A percentile compares a stretch with the other conserved stretches of the same genome.
Conservation (phyloP, 1,140 invertebrate species). For the Mercenaria mercenaria region DNA sequence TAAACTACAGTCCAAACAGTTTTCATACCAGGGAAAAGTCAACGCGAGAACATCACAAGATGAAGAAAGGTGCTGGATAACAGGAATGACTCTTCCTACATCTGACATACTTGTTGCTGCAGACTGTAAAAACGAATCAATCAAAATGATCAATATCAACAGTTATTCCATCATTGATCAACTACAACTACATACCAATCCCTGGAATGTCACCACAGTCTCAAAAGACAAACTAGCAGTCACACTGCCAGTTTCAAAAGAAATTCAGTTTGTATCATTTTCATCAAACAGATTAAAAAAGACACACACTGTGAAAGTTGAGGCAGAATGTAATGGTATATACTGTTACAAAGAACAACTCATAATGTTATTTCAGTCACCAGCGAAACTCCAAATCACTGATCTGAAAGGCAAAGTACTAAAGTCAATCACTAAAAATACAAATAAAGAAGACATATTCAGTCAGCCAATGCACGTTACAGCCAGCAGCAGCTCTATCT, state of each 20-base stretch:
- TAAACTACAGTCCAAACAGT: not conserved
- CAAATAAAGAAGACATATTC: not conserved
- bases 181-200: not conserved
- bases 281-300: not conserved
- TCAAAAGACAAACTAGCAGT: not conserved
- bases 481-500: not conserved
- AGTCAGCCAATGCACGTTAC: not conserved
- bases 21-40: not conserved
- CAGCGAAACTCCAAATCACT: not conserved
- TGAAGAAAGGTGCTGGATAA: not conserved
- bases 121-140: not conserved
- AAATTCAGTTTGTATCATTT: not conserved
- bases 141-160: not conserved
- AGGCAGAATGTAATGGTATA: conserved; percentile 1
- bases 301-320: not conserved
- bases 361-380: not conserved
- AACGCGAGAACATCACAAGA: not conserved
- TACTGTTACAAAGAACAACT: not conserved
- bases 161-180: not conserved
- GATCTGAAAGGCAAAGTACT: not conserved
- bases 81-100: not conserved
- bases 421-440: not conserved
- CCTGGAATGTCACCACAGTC: not conserved
- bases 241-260: not conserved
- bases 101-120: not conserved